Conservation (phyloP, 2,113 vertebrate genomes). For the Pica pica region DNA sequence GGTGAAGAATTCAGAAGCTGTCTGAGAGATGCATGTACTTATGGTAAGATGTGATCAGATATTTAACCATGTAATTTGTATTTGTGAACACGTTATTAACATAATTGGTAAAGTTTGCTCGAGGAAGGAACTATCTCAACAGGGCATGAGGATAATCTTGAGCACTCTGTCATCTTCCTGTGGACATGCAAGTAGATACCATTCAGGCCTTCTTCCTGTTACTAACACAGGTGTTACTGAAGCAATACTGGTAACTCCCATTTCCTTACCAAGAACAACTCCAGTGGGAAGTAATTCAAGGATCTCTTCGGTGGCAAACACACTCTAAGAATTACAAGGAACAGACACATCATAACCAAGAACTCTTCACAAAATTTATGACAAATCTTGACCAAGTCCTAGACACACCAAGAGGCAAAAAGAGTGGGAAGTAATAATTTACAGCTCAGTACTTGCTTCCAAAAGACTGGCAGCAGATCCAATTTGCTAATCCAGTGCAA, state of each 20-base stretch:
- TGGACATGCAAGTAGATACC: background rate
- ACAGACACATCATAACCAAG: background rate
- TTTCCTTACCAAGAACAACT: background rate
- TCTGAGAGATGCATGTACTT: background rate
- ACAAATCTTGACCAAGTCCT: background rate
- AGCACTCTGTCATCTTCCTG: background rate
- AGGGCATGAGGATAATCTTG: background rate
- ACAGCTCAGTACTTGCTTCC: background rate
- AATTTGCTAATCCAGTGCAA: background rate
- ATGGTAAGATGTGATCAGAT: background rate
- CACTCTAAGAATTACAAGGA: background rate
- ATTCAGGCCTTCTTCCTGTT: background rate
- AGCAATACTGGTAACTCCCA: background rate
- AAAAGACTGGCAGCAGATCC: background rate
- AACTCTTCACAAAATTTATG: background rate
- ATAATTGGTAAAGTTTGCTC: background rate
- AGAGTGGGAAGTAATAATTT: background rate
- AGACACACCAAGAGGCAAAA: background rate
- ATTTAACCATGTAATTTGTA: background rate
- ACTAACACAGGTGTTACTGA: background rate
- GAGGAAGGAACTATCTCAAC: background rate
- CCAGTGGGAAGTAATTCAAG: background rate
- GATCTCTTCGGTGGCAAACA: background rate
- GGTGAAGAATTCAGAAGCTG: background rate
- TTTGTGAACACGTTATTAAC: accelerated